Evolutionary conservation across 37 sponge, comb jelly and placozoan species (phyloP).

Genomic region (Ephydatia muelleri): DNA sequence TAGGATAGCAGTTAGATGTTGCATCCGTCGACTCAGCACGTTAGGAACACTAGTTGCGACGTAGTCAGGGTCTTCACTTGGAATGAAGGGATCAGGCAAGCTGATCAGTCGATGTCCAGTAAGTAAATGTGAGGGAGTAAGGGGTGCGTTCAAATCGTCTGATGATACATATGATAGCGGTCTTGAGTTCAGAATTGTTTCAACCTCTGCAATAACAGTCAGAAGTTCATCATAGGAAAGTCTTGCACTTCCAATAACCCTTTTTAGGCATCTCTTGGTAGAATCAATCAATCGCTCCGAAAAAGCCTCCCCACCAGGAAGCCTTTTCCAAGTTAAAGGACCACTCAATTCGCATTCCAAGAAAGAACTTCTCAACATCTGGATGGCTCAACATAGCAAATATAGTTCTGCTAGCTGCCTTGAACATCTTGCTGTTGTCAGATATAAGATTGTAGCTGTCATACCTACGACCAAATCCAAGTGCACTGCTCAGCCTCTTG

Average conservation of each 20-base stretch:
- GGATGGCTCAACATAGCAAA: not conserved
- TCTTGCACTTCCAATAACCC: slow-evolving; percentile 15
- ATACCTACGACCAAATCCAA: slow-evolving; percentile 35
- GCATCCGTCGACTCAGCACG: slow-evolving; percentile 2
- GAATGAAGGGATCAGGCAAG: slow-evolving; percentile 23
- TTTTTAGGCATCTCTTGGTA: slow-evolving; percentile 24
- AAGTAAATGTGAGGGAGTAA: slow-evolving; percentile 46
- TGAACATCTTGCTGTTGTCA: slow-evolving; percentile 32
- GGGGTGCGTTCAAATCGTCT: slow-evolving; percentile 36
- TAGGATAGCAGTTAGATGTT: slow-evolving; percentile 24
- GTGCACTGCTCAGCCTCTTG: slow-evolving; percentile 45
- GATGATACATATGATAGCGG: slow-evolving; percentile 30
- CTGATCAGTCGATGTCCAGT: slow-evolving; percentile 14
- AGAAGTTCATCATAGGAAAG: slow-evolving; percentile 32
- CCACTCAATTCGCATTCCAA: slow-evolving; percentile 32
- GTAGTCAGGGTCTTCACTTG: not conserved
- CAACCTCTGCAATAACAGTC: slow-evolving; percentile 24
- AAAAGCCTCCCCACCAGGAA: slow-evolving; percentile 39
- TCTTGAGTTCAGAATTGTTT: slow-evolving; percentile 31
- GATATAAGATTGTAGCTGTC: slow-evolving; percentile 23
- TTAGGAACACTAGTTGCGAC: not conserved
- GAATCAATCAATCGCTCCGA: slow-evolving; percentile 16
- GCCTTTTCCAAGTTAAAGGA: slow-evolving; percentile 26
- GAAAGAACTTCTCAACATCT: slow-evolving; percentile 8
- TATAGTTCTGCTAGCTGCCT: slow-evolving; percentile 15